Evolutionary conservation across 2,888 invertebrate genomes (phyloP).

Genomic region (Lysandra bellargus): DNA sequence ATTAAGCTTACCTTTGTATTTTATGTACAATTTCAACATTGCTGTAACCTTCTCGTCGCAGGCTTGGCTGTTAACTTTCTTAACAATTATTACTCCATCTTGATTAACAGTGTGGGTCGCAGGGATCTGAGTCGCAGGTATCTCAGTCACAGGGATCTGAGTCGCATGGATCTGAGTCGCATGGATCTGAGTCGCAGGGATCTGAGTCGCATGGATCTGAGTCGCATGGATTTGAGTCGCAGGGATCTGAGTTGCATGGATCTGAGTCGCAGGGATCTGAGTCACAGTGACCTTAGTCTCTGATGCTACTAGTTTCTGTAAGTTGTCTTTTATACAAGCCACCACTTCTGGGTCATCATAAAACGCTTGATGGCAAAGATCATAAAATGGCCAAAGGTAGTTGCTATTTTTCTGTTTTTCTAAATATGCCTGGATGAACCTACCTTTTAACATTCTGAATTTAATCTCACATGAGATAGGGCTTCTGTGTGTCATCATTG

Average conservation of each 20-base stretch:
- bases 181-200: constrained; percentile 36
- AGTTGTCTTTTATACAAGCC: constrained; percentile 39
- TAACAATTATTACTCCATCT: constrained; percentile 49
- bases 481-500: constrained; percentile 61
- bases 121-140: constrained; percentile 37
- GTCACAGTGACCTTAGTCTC: constrained; percentile 20
- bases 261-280: constrained; percentile 35
- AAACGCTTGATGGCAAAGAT: constrained; percentile 64
- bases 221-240: constrained; percentile 34
- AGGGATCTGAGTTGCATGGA: constrained; percentile 36
- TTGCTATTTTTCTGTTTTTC: constrained; percentile 52
- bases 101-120: constrained; percentile 39
- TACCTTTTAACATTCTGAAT: constrained; percentile 53
- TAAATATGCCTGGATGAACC: constrained; percentile 52
- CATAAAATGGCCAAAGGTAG: constrained; percentile 57
- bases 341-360: constrained; percentile 52
- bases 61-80: constrained; percentile 47
- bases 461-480: constrained; percentile 58
- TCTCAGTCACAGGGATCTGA: constrained; percentile 34
- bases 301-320: constrained; percentile 24
- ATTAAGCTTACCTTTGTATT: constrained; percentile 56
- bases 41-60: constrained; percentile 58
- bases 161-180: constrained; percentile 35
- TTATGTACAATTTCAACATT: constrained; percentile 63
- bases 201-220: constrained; percentile 36